Evolutionary conservation across 2,888 invertebrate species (phyloP).

Genomic region (Dendrolimus pini): DNA sequence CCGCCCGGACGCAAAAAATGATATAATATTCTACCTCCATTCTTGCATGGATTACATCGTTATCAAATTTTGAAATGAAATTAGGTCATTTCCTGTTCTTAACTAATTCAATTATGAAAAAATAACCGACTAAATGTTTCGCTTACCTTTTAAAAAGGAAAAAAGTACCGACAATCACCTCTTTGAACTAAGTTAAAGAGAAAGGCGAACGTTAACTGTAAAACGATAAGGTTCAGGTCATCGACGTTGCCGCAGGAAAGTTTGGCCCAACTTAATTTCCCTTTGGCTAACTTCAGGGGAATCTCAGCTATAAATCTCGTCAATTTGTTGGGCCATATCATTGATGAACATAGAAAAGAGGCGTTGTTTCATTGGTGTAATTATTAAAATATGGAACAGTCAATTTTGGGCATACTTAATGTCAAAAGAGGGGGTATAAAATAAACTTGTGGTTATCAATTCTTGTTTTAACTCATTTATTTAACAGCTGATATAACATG

Average conservation of each 20-base stretch:
- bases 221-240: slow-evolving; percentile 39
- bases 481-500: too few relatives aligned
- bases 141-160: not conserved
- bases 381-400: too few relatives aligned
- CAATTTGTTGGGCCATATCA: slow-evolving; percentile 45
- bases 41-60: too few relatives aligned
- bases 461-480: too few relatives aligned
- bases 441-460: too few relatives aligned
- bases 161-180: not conserved
- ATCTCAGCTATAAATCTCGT: slow-evolving; percentile 64
- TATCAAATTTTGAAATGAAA: too few relatives aligned
- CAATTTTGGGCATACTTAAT: too few relatives aligned
- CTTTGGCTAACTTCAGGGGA: slow-evolving; percentile 55
- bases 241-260: slow-evolving; percentile 21
- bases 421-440: too few relatives aligned
- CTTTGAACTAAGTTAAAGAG: not conserved
- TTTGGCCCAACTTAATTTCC: slow-evolving; percentile 61
- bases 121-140: not conserved
- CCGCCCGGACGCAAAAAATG: too few relatives aligned
- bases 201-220: slow-evolving; percentile 15
- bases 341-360: not conserved
- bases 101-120: not conserved
- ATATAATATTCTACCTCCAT: too few relatives aligned
- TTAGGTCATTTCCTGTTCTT: not conserved
- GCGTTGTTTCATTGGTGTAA: too few relatives aligned